These are phyloP conservation scores for Lates japonicus DNA, from an alignment of 2,797 vertebrate genomes.

Conservation along the genomic window DNA sequence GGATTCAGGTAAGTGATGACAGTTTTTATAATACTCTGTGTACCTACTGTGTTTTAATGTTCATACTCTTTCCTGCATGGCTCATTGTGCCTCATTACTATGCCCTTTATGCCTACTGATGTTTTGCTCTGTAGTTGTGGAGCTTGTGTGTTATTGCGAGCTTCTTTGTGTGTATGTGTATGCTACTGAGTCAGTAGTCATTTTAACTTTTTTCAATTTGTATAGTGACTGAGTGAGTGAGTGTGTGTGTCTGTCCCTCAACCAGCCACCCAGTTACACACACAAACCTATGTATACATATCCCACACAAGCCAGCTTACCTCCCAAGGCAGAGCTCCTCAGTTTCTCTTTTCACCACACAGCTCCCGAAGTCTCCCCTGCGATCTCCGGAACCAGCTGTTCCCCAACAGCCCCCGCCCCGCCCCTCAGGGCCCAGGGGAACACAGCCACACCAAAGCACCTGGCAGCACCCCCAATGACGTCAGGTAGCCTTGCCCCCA, in stretches of 20 bases:
- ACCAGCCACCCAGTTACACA: conserved; percentile 45
- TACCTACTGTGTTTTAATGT: neutral
- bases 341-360: conserved; percentile 88
- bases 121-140: conserved; percentile 32
- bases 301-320: conserved; percentile 52
- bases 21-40: neutral
- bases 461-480: conserved; percentile 91
- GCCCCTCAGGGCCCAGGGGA: conserved; percentile 88
- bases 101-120: conserved; percentile 31
- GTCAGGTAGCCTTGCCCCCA: conserved; percentile 91
- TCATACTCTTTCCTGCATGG: conserved; percentile 58
- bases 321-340: conserved; percentile 66
- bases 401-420: conserved; percentile 89
- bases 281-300: conserved; percentile 35
- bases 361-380: conserved; percentile 94
- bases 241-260: conserved; percentile 45
- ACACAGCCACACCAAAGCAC: conserved; percentile 88
- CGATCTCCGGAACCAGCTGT: conserved; percentile 93
- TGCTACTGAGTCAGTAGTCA: conserved; percentile 6
- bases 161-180: conserved; percentile 37
- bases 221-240: conserved; percentile 16
- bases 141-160: conserved; percentile 20
- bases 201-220: neutral
- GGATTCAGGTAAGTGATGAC: conserved; percentile 92
- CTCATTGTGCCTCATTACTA: conserved; percentile 25